phyloP scores from a whole-genome alignment of 2,113 vertebrate species.

The Sylvia atricapilla region DNA sequence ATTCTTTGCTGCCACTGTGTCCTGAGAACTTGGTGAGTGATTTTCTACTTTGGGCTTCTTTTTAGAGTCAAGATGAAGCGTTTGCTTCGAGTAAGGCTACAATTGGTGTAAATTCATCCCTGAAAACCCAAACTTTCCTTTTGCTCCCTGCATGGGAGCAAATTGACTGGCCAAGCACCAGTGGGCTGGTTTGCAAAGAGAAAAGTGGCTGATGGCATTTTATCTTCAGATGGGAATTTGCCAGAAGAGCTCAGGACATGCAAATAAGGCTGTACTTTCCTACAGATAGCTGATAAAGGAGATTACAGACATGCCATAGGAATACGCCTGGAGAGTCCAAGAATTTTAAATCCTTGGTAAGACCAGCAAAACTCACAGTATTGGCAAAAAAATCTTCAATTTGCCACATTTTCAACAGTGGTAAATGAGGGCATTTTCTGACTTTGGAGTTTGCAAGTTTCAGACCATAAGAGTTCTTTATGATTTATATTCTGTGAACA shows the following conservation, averaged over 20 bases:
- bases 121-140: neutral
- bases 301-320: accelerated
- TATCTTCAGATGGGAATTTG: neutral
- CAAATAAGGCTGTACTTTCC: accelerated
- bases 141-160: neutral
- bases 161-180: neutral
- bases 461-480: neutral
- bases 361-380: neutral
- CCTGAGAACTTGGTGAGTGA: neutral
- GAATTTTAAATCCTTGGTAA: neutral
- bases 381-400: neutral
- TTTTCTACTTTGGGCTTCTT: neutral
- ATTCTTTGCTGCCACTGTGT: neutral
- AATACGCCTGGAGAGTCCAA: neutral
- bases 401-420: neutral
- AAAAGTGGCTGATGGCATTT: neutral
- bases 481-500: neutral
- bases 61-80: neutral
- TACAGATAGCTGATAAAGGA: neutral
- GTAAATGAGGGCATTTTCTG: neutral
- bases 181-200: neutral
- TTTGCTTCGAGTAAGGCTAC: neutral
- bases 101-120: neutral
- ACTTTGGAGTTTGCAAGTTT: neutral
- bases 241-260: neutral